These are phyloP conservation scores for Parus major DNA, from an alignment of 2,113 vertebrate genomes.

Conservation along the genomic window DNA sequence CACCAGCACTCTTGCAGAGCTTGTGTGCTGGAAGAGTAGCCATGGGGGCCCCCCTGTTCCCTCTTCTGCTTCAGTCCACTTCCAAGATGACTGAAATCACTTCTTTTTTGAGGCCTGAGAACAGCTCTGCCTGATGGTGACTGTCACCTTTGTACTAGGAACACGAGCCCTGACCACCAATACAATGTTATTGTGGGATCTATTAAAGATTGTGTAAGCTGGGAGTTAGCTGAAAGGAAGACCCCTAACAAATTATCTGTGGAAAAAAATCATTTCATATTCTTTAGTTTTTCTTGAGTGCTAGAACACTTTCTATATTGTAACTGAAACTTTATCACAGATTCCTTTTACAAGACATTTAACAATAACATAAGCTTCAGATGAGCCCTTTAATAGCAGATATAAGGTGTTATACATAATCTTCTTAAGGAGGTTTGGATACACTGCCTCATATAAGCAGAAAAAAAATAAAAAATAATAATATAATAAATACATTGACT, in stretches of 20 bases:
- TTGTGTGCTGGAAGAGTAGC: not conserved
- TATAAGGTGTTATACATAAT: constrained; percentile 55
- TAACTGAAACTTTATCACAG: constrained; percentile 21
- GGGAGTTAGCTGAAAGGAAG: not conserved
- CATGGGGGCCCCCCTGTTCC: accelerated
- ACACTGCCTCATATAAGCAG: not conserved
- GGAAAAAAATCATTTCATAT: not conserved
- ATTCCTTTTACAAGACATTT: constrained; percentile 47
- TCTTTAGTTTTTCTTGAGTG: not conserved
- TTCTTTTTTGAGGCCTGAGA: not conserved
- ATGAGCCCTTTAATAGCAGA: constrained; percentile 43
- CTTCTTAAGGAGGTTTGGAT: constrained; percentile 42
- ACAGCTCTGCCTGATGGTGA: not conserved
- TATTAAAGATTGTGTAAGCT: not conserved
- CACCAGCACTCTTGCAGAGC: accelerated
- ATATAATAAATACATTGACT: not conserved
- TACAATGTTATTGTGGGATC: accelerated
- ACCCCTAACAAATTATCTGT: not conserved
- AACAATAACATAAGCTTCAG: constrained; percentile 43
- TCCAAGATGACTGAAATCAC: not conserved
- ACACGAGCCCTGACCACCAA: accelerated
- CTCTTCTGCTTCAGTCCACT: not conserved
- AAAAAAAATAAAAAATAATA: not conserved
- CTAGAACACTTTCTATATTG: not conserved
- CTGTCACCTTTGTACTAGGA: not conserved